Evolutionary conservation across 2,888 invertebrate genomes (phyloP).

Genomic region (Drosophila ustulata): DNA sequence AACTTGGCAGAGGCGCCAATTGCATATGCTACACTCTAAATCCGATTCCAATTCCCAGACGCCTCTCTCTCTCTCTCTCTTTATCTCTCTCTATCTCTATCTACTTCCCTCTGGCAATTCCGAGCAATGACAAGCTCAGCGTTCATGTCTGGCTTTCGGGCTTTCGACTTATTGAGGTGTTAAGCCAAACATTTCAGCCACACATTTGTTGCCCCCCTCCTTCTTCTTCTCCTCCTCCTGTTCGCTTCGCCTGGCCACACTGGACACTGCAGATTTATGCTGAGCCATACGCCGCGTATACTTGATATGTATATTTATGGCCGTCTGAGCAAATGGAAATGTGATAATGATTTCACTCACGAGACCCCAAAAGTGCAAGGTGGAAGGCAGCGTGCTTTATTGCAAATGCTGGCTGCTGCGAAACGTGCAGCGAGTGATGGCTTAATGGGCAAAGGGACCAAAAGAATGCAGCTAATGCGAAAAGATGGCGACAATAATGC

Average conservation of each 20-base stretch:
- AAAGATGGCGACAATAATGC: too few species aligned
- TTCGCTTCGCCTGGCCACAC: background rate
- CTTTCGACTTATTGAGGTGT: constrained; percentile 67
- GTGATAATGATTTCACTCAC: constrained; percentile 29
- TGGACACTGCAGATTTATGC: constrained; percentile 31
- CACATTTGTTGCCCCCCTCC: constrained; percentile 19
- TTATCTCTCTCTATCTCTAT: background rate
- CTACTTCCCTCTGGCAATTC: background rate
- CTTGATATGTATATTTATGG: constrained; percentile 36
- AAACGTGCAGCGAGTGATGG: background rate
- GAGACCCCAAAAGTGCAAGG: background rate
- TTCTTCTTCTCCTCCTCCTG: too few species aligned
- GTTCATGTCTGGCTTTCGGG: constrained; percentile 23
- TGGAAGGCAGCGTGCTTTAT: background rate
- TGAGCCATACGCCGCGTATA: constrained; percentile 47
- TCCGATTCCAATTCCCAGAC: constrained; percentile 14
- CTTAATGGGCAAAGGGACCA: background rate
- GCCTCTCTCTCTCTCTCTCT: background rate
- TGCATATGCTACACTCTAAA: constrained; percentile 25
- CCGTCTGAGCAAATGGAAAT: constrained; percentile 22
- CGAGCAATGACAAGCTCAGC: constrained; percentile 14
- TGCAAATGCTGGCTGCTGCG: constrained; percentile 6
- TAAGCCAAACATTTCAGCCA: constrained; percentile 54
- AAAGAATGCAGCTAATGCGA: background rate
- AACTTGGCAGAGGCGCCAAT: constrained; percentile 25